Percentiles rank a stretch among this genome's conserved stretches.
These are phyloP conservation scores for Pseudorectes ferrugineus DNA, from an alignment of 2,113 vertebrate species.

Conservation along the genomic window DNA sequence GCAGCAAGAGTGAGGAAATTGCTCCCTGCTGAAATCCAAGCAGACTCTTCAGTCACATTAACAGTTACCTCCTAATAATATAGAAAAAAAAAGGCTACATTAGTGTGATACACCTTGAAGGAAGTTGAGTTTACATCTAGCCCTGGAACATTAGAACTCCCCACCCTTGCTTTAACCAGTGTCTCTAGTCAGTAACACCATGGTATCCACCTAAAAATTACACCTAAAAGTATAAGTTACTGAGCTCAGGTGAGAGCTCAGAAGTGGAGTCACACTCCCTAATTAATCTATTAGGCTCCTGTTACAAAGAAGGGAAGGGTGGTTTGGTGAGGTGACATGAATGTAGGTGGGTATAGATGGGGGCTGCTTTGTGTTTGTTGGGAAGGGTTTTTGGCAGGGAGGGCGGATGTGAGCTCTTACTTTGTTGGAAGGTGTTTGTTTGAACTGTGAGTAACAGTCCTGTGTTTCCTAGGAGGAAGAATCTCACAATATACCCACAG, in stretches of 20 bases:
- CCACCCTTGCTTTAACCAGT: background rate
- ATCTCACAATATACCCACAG: slow-evolving; percentile 69
- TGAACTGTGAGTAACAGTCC: background rate
- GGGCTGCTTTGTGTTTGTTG: background rate
- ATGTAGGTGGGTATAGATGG: background rate
- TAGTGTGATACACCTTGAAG: background rate
- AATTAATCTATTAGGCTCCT: background rate
- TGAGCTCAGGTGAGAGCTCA: background rate
- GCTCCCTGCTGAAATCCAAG: background rate
- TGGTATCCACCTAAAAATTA: background rate
- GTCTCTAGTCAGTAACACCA: background rate
- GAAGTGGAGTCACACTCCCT: background rate
- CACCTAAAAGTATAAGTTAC: background rate
- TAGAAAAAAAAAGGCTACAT: background rate
- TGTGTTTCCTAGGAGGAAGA: slow-evolving; percentile 78
- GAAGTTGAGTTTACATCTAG: background rate
- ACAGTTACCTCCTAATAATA: background rate
- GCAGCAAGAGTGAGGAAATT: background rate
- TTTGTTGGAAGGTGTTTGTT: background rate
- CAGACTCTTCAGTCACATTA: background rate
- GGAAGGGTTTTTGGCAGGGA: fast-evolving
- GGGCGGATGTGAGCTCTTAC: background rate
- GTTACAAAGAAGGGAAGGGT: background rate
- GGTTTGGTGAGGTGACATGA: background rate
- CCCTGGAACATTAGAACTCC: background rate